Evolutionary conservation across 2,113 vertebrate species (phyloP).

Genomic region (Nycticorax nycticorax): DNA sequence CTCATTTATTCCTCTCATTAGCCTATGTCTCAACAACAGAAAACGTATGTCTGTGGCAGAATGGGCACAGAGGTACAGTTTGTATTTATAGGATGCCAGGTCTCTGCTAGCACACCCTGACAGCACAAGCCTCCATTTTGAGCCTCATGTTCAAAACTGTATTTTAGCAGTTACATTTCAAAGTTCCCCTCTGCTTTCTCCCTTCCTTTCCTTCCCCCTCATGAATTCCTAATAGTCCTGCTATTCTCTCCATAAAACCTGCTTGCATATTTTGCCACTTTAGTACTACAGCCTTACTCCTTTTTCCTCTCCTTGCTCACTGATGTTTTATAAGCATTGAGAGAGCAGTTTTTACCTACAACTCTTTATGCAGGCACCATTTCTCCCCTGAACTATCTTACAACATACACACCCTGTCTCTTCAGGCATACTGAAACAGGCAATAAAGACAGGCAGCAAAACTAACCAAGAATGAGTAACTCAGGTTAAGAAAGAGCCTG

Average conservation of each 20-base stretch:
- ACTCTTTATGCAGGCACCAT: background rate
- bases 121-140: conserved; percentile 73
- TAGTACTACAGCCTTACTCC: background rate
- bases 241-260: background rate
- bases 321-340: conserved; percentile 29
- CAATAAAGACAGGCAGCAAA: background rate
- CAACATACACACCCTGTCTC: background rate
- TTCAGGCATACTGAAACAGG: background rate
- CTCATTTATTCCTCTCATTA: background rate
- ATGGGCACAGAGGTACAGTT: background rate
- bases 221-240: background rate
- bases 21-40: background rate
- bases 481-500: background rate
- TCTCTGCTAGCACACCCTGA: conserved; percentile 42
- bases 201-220: background rate
- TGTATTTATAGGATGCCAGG: conserved; percentile 59
- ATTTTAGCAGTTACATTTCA: conserved; percentile 39
- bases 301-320: background rate
- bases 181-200: conserved; percentile 15
- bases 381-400: background rate
- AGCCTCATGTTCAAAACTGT: conserved; percentile 56
- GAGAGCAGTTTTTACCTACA: conserved; percentile 52
- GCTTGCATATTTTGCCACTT: background rate
- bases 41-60: background rate
- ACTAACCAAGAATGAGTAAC: background rate